A percentile compares a stretch with the other conserved stretches of the same genome.
Evolutionary conservation across 2,888 invertebrate genomes (phyloP).

Genomic region (Aelia acuminata): DNA sequence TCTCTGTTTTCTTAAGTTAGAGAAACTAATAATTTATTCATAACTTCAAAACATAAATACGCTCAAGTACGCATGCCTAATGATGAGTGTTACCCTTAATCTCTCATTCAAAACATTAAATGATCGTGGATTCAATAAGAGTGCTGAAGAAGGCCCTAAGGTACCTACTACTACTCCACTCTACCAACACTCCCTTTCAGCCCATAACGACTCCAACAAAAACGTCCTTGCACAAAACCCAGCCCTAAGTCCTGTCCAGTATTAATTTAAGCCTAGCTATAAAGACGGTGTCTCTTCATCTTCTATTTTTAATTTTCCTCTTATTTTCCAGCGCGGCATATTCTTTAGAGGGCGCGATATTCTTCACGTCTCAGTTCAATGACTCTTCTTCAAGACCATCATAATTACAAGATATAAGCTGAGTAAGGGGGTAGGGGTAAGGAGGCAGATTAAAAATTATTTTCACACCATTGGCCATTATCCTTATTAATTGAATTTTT

Average conservation of each 20-base stretch:
- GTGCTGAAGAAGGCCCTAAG: not conserved
- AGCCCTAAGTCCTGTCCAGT: not conserved
- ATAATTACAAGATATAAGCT: not conserved
- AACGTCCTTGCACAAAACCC: not conserved
- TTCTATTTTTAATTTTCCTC: not conserved
- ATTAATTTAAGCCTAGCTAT: slow-evolving; percentile 8
- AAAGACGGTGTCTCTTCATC: not conserved
- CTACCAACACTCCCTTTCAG: not conserved
- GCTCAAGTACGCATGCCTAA: no score
- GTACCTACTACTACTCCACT: not conserved
- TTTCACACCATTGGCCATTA: not conserved
- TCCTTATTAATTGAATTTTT: not conserved
- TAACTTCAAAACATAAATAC: no score
- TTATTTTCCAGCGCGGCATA: not conserved
- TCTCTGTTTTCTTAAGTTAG: no score
- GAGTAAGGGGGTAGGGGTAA: not conserved
- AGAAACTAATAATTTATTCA: no score
- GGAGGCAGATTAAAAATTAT: not conserved
- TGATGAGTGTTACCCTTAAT: not conserved
- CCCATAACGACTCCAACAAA: not conserved
- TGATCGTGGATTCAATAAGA: not conserved
- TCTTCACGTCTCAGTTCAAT: not conserved
- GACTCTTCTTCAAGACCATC: not conserved
- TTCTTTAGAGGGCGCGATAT: not conserved
- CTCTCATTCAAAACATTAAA: not conserved